Base-by-base conservation (phyloP, 2,797 vertebrate genomes). In the Arctocebus calabarensis region DNA sequence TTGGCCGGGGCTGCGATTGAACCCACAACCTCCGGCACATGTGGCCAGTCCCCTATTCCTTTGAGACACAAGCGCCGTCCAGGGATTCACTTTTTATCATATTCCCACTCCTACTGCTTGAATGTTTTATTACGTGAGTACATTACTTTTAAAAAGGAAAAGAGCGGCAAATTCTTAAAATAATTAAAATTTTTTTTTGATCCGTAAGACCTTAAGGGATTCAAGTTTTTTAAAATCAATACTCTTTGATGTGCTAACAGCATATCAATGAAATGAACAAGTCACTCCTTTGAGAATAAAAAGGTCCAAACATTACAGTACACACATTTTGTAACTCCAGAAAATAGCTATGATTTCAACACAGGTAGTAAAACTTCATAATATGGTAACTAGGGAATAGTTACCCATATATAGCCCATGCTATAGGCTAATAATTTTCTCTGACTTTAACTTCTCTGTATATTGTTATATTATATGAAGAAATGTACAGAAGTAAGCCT, bases 161-260 rank as follows among this genome's bases (percentile, higher is more conserved):
- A 91, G 6, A 85, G 45, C 29, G 82, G 52, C n/a, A 95, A 89
- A 64, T 94, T 78, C 25, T 79, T 89, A 48, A 93, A 85, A 70
- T 78, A 32, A 68, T 40, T 43, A 92, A 68, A 74, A 34, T 37
- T 73, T 52, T 88, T n/a, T 81, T 87, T 59, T 87, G 84, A 82
- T 52, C 52, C 66, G 78, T 5, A 17, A 43, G 37, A 16, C 45
- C 4, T 27, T 23, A 23, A 59, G 17, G 48, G 27, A 61, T 37
- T 91, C 64, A 43, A 40, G 20, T 70, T 62, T 48, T 77, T 59
- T 32, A 59, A 40, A 78, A 68, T 61, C 32, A 82, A 64, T 11
- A 55, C 19, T 71, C 90, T 84, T 68, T 92, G 23, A 84, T 57
- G 84, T 48, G 29, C 62, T 88, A 81, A 73, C 62, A 82, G 34